phyloP scores from a whole-genome alignment of 1,140 invertebrate genomes.

The Drosophila pseudoobscura region DNA sequence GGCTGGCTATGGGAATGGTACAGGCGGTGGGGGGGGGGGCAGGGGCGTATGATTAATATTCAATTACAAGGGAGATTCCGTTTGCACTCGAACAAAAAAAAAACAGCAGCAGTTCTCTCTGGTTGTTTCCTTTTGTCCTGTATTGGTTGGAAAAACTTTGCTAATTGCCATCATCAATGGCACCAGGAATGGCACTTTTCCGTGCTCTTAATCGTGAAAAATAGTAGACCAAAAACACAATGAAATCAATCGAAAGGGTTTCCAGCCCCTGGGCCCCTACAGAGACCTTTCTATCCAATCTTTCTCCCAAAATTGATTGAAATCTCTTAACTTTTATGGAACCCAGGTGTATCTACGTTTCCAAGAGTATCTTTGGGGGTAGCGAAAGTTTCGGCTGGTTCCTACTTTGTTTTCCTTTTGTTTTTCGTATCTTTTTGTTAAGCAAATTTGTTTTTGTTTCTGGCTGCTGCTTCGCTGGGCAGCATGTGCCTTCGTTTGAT shows the following conservation, averaged over 20 bases:
- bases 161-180: conserved; percentile 67
- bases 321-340: no score
- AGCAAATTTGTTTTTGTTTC: conserved; percentile 8
- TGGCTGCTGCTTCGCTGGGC: conserved; percentile 4
- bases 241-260: conserved; percentile 25
- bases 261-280: no score
- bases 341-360: accelerated
- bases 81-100: conserved; percentile 14
- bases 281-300: no score
- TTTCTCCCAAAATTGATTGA: no score
- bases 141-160: conserved; percentile 62
- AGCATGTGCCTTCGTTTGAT: conserved; percentile 34
- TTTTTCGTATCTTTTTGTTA: conserved; percentile 6
- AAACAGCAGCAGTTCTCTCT: conserved; percentile 21
- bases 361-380: no score
- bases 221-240: conserved; percentile 39
- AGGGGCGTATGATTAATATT: conserved; percentile 76
- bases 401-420: conserved; percentile 10
- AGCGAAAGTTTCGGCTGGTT: neutral
- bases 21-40: neutral
- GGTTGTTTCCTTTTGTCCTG: conserved; percentile 35
- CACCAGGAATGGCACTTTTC: conserved; percentile 1
- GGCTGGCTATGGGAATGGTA: conserved; percentile 44
- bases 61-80: conserved; percentile 65
- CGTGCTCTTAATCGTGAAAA: conserved; percentile 8